phyloP scores from a whole-genome alignment of 2,797 vertebrate species.

The Cryptoblepharus egeriae region DNA sequence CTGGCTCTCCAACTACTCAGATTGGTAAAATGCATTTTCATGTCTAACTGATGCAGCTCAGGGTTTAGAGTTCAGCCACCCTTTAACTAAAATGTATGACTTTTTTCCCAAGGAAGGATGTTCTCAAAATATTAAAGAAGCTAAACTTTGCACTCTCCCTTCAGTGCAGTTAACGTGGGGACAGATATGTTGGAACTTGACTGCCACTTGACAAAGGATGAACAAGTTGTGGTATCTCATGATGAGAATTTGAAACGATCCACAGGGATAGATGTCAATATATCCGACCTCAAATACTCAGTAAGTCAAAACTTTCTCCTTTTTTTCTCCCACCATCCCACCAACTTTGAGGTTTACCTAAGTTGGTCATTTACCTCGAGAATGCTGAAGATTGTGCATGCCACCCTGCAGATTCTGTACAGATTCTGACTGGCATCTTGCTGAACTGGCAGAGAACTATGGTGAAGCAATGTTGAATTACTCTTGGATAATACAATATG shows the following conservation, averaged over 20 bases:
- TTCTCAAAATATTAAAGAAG: rapidly evolving
- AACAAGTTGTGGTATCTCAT: conserved; percentile 94
- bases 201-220: conserved; percentile 95
- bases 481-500: neutral
- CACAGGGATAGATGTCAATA: conserved; percentile 86
- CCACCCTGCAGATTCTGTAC: neutral
- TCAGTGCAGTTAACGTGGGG: conserved; percentile 90
- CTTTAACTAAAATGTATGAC: neutral
- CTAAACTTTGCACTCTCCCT: conserved; percentile 50
- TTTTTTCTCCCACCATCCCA: too few species aligned
- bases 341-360: too few species aligned
- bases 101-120: neutral
- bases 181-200: conserved; percentile 98
- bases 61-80: neutral
- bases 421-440: neutral
- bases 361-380: too few species aligned
- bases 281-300: conserved; percentile 86
- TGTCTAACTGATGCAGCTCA: too few species aligned
- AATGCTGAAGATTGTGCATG: too few species aligned
- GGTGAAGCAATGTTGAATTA: neutral
- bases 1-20: neutral
- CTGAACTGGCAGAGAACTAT: neutral
- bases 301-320: conserved; percentile 79
- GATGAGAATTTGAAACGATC: conserved; percentile 89
- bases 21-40: neutral